These are phyloP conservation scores for Conops quadrifasciatus DNA, from an alignment of 2,888 invertebrate genomes.

Conservation along the genomic window DNA sequence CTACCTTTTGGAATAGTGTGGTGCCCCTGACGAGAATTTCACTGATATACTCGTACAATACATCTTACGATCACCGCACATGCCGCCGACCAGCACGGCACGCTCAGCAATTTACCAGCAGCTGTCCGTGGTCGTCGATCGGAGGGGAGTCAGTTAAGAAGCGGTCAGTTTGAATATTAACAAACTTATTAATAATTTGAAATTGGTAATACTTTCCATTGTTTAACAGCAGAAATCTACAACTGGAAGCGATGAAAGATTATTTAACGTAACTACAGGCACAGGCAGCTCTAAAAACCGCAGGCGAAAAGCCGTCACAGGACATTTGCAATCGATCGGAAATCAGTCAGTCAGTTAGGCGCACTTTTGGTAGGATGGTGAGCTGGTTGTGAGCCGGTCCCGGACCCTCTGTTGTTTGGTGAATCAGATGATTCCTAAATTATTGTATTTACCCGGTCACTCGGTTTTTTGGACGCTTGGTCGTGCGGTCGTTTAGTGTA, in stretches of 20 bases:
- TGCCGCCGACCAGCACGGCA: neutral
- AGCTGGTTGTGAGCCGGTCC: no score
- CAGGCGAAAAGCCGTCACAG: neutral
- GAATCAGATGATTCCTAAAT: no score
- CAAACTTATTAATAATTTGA: conserved; percentile 2
- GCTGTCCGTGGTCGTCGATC: neutral
- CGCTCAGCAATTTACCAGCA: neutral
- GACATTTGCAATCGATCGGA: neutral
- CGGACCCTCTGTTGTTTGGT: no score
- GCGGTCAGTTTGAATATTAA: neutral
- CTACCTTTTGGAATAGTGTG: no score
- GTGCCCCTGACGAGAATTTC: no score
- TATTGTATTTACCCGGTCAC: no score
- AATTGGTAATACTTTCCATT: neutral
- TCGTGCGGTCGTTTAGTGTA: no score
- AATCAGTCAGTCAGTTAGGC: no score
- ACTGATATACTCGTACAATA: no score
- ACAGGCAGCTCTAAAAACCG: neutral
- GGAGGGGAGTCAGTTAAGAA: neutral
- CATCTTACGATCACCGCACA: no score
- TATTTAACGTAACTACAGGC: neutral
- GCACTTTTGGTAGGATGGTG: no score
- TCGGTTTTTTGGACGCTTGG: no score
- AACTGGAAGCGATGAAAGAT: neutral
- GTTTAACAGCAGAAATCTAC: neutral